A percentile compares a stretch with the other conserved stretches of the same genome.
These are phyloP conservation scores for Acutogordius australiensis DNA, from an alignment of 2,888 invertebrate species.

Conservation along the genomic window DNA sequence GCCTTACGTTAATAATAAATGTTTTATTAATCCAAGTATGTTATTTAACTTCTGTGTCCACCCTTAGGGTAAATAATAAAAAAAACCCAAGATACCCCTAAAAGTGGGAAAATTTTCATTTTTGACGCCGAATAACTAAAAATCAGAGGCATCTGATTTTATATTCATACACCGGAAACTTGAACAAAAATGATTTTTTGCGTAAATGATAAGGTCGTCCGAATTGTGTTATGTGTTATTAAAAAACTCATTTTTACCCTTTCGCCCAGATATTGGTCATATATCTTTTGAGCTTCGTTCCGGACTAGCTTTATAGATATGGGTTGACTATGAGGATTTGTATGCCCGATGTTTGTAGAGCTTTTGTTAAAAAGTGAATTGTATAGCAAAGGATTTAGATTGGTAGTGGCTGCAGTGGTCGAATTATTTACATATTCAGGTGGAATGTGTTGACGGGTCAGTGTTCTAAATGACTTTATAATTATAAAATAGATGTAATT, in stretches of 20 bases:
- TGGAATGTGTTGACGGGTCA: constrained; percentile 33
- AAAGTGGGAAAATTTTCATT: no score
- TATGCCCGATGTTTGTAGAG: constrained; percentile 25
- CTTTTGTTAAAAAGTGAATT: constrained; percentile 23
- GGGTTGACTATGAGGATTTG: constrained; percentile 21
- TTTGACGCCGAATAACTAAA: no score
- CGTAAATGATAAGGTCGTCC: no score
- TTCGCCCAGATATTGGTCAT: constrained; percentile 44
- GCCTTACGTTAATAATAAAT: no score
- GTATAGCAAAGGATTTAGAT: no score
- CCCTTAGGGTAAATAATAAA: background rate
- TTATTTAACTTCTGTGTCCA: background rate
- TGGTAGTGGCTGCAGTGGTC: constrained; percentile 13
- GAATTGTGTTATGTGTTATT: no score
- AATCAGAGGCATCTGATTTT: no score
- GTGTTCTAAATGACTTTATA: constrained; percentile 32
- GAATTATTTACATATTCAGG: constrained; percentile 15
- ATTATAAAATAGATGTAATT: no score
- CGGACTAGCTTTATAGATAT: constrained; percentile 25
- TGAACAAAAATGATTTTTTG: no score
- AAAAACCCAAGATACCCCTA: no score
- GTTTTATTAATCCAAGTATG: no score
- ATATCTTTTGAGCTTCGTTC: constrained; percentile 41
- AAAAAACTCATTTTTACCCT: constrained; percentile 24
- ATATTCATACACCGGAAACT: no score